Base-by-base conservation (phyloP, 2,888 invertebrate species). In the Tenthredo amoena region DNA sequence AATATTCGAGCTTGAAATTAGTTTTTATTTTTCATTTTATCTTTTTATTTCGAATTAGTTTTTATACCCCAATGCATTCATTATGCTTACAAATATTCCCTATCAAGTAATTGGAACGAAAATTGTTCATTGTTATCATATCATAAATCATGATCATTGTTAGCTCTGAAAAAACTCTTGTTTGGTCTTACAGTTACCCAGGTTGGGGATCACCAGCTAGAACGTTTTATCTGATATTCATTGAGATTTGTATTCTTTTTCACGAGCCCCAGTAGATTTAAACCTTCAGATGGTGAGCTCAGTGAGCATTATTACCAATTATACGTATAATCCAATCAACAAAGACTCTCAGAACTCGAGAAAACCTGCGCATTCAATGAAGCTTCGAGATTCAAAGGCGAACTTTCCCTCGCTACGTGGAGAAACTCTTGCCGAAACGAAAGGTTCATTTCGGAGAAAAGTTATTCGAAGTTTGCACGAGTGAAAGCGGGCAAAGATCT, bases 401-500 rank as follows among this genome's bases (percentile, higher is more conserved):
- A 81, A 81, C 58, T 81, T 81, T 81, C 37, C 58, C 81, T 50
- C 62, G 81, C 37, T 55, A 50, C 58, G 79, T 62, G 37, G 40
- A 31, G 62, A 81, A 81, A 81, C 81, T 81, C 81, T 62, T 81
- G 34, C 58, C 62, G 58, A 81, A 81, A 62, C 81, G 40, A 40
- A 81, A 40, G 81, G 81, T 81, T 62, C 58, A 81, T 81, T 62
- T 81, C 37, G 81, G 40, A 81, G 81, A 81, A 81, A 81, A 81
- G 81, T 81, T 81, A 81, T 58, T 81, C 81, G 26, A 81, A 81
- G 62, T 81, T 81, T 58, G 58, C 81, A 21, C 40, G 40, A 62
- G 81, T 81, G 40, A 81, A 81, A 81, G 58, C 81, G 58, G 81
- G 50, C 81, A 62, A 81, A 81, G 81, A 81, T 81, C 81, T 40